These are phyloP conservation scores for Chiloscyllium plagiosum DNA, from an alignment of 2,113 vertebrate genomes.

Conservation along the genomic window DNA sequence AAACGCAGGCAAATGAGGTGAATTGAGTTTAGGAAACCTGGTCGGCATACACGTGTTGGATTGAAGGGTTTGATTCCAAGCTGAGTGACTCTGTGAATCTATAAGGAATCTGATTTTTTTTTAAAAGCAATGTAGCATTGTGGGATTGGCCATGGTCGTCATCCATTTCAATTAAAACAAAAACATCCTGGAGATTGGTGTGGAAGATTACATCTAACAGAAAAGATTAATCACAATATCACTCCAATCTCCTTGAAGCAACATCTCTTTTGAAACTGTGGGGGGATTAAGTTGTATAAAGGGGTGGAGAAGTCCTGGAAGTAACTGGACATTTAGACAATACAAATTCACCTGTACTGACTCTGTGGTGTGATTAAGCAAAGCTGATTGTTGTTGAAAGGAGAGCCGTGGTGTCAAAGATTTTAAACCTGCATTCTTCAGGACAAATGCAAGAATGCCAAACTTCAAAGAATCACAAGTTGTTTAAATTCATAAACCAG, in stretches of 20 bases:
- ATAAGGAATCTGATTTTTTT: no score
- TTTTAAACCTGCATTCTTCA: no score
- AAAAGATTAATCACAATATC: background rate
- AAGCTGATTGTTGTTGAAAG: no score
- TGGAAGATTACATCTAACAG: background rate
- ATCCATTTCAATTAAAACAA: background rate
- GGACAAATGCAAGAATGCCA: no score
- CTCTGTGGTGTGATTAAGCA: background rate
- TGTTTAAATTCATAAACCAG: background rate
- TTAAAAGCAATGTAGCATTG: background rate
- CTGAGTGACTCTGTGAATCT: no score
- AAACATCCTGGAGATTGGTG: background rate
- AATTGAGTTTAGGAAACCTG: no score
- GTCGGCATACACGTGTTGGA: no score
- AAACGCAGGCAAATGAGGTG: no score
- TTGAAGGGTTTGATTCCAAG: no score
- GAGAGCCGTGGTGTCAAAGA: no score
- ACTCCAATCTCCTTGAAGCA: background rate
- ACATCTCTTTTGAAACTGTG: background rate
- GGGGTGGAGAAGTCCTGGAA: background rate
- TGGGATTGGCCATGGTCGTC: background rate
- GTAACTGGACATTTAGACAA: background rate
- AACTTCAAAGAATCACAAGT: no score
- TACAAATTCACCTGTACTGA: background rate
- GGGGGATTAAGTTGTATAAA: background rate